Conservation (phyloP, 2,797 vertebrate genomes). For the Pteronotus mesoamericanus region DNA sequence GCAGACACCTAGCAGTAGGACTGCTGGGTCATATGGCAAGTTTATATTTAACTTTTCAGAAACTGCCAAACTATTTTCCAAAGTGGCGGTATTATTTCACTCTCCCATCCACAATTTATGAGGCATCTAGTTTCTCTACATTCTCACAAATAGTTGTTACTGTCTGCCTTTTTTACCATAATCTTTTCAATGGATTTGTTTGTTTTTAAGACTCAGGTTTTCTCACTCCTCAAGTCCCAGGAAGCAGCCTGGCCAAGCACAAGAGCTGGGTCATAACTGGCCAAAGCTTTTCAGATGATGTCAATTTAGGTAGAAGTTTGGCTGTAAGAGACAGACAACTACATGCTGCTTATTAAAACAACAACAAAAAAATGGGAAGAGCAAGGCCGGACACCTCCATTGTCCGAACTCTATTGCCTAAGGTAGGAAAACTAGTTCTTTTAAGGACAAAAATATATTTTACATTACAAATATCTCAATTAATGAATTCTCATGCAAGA, state of each 20-base stretch:
- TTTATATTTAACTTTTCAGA: background rate
- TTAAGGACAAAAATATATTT: background rate
- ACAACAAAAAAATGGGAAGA: background rate
- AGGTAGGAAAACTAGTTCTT: background rate
- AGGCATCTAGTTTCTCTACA: background rate
- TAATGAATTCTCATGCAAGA: background rate
- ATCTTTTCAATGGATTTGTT: background rate
- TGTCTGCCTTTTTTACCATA: background rate
- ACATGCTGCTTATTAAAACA: background rate
- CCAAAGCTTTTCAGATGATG: background rate
- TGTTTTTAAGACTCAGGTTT: background rate
- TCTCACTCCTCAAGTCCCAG: background rate
- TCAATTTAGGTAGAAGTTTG: background rate
- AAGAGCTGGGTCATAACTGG: background rate
- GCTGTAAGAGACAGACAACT: background rate
- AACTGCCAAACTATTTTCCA: background rate
- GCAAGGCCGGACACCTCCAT: background rate
- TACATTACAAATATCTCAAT: background rate
- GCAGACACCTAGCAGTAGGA: background rate
- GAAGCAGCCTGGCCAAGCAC: background rate
- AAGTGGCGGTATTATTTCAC: background rate
- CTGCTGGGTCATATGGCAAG: background rate
- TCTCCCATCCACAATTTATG: background rate
- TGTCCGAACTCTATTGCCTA: background rate
- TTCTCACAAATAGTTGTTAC: background rate